Conservation (phyloP, 2,113 vertebrate genomes). For the Camelus bactrianus region DNA sequence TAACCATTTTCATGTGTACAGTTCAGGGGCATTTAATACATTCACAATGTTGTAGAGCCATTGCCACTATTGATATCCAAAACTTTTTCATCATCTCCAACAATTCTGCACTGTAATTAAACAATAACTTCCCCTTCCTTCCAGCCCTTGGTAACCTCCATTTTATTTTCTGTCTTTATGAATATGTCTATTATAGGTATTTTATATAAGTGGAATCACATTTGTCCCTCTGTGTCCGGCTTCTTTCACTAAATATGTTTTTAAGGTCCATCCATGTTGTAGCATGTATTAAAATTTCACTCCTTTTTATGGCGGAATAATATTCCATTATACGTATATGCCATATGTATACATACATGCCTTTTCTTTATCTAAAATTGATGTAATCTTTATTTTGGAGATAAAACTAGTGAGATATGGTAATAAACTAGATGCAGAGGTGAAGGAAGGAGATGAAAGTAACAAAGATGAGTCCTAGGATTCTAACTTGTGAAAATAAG, state of each 20-base stretch:
- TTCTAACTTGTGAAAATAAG: neutral
- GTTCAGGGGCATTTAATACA: neutral
- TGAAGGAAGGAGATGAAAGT: neutral
- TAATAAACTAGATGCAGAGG: neutral
- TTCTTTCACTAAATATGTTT: neutral
- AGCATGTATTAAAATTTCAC: neutral
- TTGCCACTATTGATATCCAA: neutral
- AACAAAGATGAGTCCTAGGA: neutral
- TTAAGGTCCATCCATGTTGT: neutral
- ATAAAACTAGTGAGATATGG: neutral
- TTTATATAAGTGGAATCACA: neutral
- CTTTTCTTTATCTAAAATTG: neutral
- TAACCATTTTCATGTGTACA: neutral
- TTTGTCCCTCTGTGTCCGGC: neutral
- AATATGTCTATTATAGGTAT: neutral
- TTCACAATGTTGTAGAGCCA: neutral
- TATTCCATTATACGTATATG: neutral
- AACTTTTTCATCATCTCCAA: neutral
- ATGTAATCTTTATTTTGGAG: conserved; percentile 24
- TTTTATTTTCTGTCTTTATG: neutral
- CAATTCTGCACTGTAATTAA: neutral
- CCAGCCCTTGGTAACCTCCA: neutral
- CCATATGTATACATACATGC: neutral
- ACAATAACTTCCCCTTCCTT: neutral
- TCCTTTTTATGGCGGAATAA: neutral